Base-by-base conservation (phyloP, 2,113 vertebrate species). In the Equus przewalskii region DNA sequence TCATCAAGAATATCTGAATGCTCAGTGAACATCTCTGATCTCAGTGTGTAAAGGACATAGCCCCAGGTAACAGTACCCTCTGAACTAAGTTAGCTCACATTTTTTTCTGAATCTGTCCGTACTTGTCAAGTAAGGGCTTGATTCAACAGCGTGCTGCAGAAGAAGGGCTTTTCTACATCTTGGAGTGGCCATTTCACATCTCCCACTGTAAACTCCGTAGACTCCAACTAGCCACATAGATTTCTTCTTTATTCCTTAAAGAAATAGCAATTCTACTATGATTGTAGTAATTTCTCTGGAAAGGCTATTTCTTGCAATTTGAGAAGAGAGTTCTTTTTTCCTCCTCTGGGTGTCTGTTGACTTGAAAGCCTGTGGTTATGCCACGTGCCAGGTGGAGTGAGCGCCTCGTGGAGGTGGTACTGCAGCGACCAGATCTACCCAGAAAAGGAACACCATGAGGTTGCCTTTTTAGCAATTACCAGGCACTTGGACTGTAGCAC, bases 401-500 rank as follows among this genome's bases (percentile, higher is more conserved):
- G 30, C 90, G 18, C 36, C 7, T 56, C 72, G 76, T 56, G 51
- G 67, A 58, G 93, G 93, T 44, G 21, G 26, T 78, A 97, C 76
- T 92, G 85, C 30, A 69, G 18, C 49, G 67, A 51, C 62, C 92
- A 86, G 97, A 58, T 94, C 80, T 80, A 83, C 87, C 90, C 30
- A 79, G 92, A 96, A 86, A 93, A 96, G 76, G 90, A 13, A 84
- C 19, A 13, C 96, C 69, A 72, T 0, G 9, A 51, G 72, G 82
- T 62, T 82, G 85, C 64, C 51, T 79, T 88, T 97, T 96, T 93
- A 97, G 56, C 88, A 95, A 97, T 58, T 89, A 82, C 44, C 91
- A 86, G 75, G 92, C 98, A 97, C 56, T 72, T 96, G 89, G 80
- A 75, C 58, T 58, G 46, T 95, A 58, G 64, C 98, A 94, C n/a